phyloP scores from a whole-genome alignment of 2,888 invertebrate genomes.

The Pollenia labialis region DNA sequence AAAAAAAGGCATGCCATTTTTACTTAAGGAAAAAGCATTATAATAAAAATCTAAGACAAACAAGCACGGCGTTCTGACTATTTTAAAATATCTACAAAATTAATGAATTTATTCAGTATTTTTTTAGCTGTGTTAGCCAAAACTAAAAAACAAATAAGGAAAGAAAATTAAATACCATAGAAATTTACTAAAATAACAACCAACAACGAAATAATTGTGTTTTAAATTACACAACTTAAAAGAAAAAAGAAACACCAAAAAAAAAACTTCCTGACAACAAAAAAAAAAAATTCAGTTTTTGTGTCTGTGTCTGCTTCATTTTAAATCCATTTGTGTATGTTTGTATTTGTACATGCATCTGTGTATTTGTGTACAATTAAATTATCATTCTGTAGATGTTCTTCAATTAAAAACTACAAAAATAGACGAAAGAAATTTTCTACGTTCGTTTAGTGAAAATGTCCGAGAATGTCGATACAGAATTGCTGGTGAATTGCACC shows the following conservation, averaged over 20 bases:
- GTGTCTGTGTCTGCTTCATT: background rate
- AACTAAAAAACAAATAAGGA: too few relatives aligned
- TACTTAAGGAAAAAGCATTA: too few relatives aligned
- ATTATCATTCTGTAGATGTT: background rate
- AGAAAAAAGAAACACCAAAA: background rate
- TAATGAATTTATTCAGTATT: too few relatives aligned
- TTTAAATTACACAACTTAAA: too few relatives aligned
- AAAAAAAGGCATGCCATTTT: too few relatives aligned
- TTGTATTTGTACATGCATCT: background rate
- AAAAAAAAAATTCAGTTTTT: background rate
- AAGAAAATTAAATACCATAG: too few relatives aligned
- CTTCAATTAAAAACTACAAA: conserved; percentile 3
- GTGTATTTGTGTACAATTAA: conserved; percentile 6
- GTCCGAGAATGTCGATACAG: conserved; percentile 83
- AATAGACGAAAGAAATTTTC: background rate
- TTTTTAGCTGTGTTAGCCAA: too few relatives aligned
- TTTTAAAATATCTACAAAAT: too few relatives aligned
- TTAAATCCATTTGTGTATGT: background rate
- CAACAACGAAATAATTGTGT: too few relatives aligned
- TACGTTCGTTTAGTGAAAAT: conserved; percentile 61
- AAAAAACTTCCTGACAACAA: background rate
- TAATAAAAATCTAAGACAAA: too few relatives aligned
- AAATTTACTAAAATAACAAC: too few relatives aligned
- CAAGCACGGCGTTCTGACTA: too few relatives aligned
- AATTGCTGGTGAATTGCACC: conserved; percentile 83